A percentile compares a stretch with the other conserved stretches of the same genome.
Evolutionary conservation across 2,113 vertebrate species (phyloP).

Genomic region (Enhydra lutris): DNA sequence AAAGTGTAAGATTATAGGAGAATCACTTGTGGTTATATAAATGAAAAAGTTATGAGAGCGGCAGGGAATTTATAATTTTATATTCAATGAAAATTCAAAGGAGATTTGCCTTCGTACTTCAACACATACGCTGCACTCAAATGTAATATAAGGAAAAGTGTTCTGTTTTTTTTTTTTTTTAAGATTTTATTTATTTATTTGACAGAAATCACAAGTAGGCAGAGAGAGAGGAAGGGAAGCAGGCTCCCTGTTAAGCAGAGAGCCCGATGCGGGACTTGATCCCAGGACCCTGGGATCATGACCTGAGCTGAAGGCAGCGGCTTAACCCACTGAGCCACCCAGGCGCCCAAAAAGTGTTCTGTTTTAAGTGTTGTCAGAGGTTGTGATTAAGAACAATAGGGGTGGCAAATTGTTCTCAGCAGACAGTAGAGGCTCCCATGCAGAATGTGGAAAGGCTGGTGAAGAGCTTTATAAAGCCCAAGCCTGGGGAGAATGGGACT

Average conservation of each 20-base stretch:
- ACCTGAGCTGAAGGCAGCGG: no score
- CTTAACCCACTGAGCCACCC: no score
- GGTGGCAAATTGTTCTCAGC: not conserved
- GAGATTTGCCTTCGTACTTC: not conserved
- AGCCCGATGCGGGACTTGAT: no score
- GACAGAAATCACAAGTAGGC: no score
- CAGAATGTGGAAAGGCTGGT: no score
- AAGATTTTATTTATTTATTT: no score
- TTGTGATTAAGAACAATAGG: not conserved
- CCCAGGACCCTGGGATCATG: no score
- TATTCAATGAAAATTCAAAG: not conserved
- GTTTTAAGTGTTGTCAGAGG: not conserved
- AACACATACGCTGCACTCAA: not conserved
- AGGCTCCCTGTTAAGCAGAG: no score
- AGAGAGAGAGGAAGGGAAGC: no score
- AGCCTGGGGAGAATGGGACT: not conserved
- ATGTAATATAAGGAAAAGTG: not conserved
- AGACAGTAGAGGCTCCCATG: not conserved
- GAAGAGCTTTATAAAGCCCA: not conserved
- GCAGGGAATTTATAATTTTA: not conserved
- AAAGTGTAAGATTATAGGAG: not conserved
- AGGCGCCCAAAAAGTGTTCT: not conserved
- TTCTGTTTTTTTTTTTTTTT: no score
- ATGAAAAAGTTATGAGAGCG: not conserved
- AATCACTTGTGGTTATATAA: not conserved